Base-by-base conservation (phyloP, 2,113 vertebrate species). In the Gopherus flavomarginatus region DNA sequence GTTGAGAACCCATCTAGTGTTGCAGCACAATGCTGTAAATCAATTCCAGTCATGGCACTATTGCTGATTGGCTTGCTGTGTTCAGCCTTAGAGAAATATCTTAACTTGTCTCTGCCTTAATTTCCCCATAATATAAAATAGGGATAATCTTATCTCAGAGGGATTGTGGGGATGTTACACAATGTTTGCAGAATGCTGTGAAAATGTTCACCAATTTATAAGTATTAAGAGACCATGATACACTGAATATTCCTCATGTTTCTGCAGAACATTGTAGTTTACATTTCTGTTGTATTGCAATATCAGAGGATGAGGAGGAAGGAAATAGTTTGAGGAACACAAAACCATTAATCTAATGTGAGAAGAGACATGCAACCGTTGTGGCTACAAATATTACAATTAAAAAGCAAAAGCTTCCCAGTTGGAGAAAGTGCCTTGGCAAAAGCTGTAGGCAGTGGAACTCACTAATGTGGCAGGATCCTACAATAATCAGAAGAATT, bases 11-110 rank as follows among this genome's bases (percentile, higher is more conserved):
- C 5, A 24, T 75, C 12, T 26, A 77, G 24, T 27, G 77, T 22
- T 79, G 69, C 21, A 92, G 21, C n/a, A 5, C 12, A 1, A 0
- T 1, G 1, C 77, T 44, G 44, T 42, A 52, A 9, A 47, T 84
- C 88, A 65, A 0, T 69, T 69, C 16, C 62, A 69, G 5, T 69
- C 35, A 69, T n/a, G 4, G 35, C 9, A 8, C 65, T 69, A 22
- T 69, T 21, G 17, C 35, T 69, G 65, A 69, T 19, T 69, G 65
- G 19, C 35, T 38, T 38, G 65, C 65, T 69, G 65, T 69, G 35
- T 38, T 38, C 35, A 38, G 17, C 65, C 35, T 69, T 69, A 21
- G 35, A 69, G 35, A 69, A 38, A 38, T 69, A 21, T 11, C 65
- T 62, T 62, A 62, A 62, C 13, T 21, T 38, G 65, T 11, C 65